A percentile compares a stretch with the other conserved stretches of the same genome.
These are phyloP conservation scores for Eptesicus fuscus DNA, from an alignment of 2,113 vertebrate species.

Conservation along the genomic window DNA sequence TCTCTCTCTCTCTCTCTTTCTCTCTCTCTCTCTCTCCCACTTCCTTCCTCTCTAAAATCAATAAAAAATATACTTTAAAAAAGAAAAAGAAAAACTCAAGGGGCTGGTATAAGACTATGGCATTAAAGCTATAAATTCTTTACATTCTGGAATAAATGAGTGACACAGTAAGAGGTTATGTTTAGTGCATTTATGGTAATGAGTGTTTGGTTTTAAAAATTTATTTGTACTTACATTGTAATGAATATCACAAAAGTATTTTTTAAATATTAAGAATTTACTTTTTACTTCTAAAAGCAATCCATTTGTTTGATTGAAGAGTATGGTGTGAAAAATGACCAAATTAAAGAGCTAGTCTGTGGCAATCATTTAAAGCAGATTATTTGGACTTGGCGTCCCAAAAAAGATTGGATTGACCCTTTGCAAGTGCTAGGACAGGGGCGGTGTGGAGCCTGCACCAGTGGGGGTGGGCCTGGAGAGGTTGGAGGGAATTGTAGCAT, in stretches of 20 bases:
- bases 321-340: background rate
- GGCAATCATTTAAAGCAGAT: background rate
- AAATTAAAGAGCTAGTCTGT: background rate
- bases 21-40: too few relatives aligned
- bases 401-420: background rate
- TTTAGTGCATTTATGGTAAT: background rate
- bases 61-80: too few relatives aligned
- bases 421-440: background rate
- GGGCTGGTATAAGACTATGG: background rate
- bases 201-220: background rate
- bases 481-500: background rate
- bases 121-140: background rate
- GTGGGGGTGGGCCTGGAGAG: background rate
- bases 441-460: background rate
- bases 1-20: too few relatives aligned
- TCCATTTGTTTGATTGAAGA: background rate
- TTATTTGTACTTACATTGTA: background rate
- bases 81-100: background rate
- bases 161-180: background rate
- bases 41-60: too few relatives aligned
- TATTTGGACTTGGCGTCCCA: background rate
- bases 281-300: background rate
- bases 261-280: background rate
- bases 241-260: background rate
- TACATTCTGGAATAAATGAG: background rate